These are phyloP conservation scores for Sylvicola cinctus DNA, from an alignment of 2,888 invertebrate species.

Conservation along the genomic window DNA sequence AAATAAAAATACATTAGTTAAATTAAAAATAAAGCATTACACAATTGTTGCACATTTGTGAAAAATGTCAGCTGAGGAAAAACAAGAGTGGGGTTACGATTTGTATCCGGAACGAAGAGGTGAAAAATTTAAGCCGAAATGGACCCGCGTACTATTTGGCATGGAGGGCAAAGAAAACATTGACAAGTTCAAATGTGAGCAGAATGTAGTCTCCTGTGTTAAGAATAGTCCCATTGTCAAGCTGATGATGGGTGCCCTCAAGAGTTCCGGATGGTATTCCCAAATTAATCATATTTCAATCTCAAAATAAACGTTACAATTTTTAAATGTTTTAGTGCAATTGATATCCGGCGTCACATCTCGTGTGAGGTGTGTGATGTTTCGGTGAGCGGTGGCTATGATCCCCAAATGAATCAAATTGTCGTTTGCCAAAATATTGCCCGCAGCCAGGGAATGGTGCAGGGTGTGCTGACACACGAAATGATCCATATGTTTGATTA, in stretches of 20 bases:
- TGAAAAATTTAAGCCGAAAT: slow-evolving; percentile 29
- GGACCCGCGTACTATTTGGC: slow-evolving; percentile 34
- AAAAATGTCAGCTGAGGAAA: no score
- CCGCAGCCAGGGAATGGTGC: slow-evolving; percentile 41
- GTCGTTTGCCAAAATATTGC: slow-evolving; percentile 81
- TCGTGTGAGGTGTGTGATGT: slow-evolving; percentile 79
- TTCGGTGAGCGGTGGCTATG: slow-evolving; percentile 78
- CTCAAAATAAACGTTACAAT: no score
- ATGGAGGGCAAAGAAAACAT: slow-evolving; percentile 47
- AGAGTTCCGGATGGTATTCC: slow-evolving; percentile 59
- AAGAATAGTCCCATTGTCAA: slow-evolving; percentile 63
- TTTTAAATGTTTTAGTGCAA: slow-evolving; percentile 35
- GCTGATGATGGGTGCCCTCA: slow-evolving; percentile 67
- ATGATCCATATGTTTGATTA: slow-evolving; percentile 94
- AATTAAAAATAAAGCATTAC: no score
- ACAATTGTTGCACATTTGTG: no score
- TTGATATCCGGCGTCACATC: slow-evolving; percentile 72
- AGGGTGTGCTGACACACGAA: slow-evolving; percentile 74
- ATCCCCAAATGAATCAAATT: slow-evolving; percentile 65
- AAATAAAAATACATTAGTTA: no score
- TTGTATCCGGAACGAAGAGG: slow-evolving; percentile 65
- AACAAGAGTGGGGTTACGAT: slow-evolving; percentile 71
- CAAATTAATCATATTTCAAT: no score
- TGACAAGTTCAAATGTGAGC: slow-evolving; percentile 59
- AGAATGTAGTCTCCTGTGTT: slow-evolving; percentile 52